Evolutionary conservation across 2,797 vertebrate genomes (phyloP).

Genomic region (Ceryle rudis): DNA sequence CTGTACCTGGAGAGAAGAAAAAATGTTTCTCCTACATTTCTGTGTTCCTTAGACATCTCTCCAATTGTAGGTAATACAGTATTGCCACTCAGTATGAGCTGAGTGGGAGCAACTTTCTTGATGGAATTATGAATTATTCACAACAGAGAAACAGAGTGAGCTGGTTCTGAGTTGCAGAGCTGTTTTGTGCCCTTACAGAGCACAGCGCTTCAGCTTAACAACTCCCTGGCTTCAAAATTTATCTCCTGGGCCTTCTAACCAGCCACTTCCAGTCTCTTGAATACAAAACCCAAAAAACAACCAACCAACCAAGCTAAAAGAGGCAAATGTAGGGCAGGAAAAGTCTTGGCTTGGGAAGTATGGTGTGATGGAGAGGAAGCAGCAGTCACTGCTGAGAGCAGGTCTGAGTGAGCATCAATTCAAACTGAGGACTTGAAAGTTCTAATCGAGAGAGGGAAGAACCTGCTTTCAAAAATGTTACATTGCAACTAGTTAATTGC

Average conservation of each 20-base stretch:
- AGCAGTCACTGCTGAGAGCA: background rate
- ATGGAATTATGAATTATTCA: slow-evolving; percentile 57
- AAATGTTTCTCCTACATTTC: background rate
- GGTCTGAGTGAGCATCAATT: background rate
- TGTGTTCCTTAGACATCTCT: background rate
- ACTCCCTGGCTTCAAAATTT: background rate
- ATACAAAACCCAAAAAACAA: background rate
- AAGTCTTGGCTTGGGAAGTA: background rate
- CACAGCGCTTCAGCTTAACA: background rate
- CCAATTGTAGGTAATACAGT: background rate
- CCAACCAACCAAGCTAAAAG: background rate
- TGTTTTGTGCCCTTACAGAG: slow-evolving; percentile 9
- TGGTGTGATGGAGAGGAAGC: background rate
- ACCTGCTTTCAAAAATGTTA: background rate
- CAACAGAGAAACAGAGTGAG: background rate
- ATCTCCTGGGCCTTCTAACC: background rate
- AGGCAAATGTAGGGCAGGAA: background rate
- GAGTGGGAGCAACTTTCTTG: slow-evolving; percentile 12
- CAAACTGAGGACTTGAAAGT: background rate
- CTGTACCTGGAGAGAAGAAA: background rate
- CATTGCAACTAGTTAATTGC: background rate
- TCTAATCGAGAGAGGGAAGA: background rate
- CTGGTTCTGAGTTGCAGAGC: background rate
- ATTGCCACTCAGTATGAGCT: background rate
- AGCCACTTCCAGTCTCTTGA: background rate